A percentile compares a stretch with the other conserved stretches of the same genome.
Evolutionary conservation across 1,140 invertebrate genomes (phyloP).

Genomic region (Drosophila lacertosa): DNA sequence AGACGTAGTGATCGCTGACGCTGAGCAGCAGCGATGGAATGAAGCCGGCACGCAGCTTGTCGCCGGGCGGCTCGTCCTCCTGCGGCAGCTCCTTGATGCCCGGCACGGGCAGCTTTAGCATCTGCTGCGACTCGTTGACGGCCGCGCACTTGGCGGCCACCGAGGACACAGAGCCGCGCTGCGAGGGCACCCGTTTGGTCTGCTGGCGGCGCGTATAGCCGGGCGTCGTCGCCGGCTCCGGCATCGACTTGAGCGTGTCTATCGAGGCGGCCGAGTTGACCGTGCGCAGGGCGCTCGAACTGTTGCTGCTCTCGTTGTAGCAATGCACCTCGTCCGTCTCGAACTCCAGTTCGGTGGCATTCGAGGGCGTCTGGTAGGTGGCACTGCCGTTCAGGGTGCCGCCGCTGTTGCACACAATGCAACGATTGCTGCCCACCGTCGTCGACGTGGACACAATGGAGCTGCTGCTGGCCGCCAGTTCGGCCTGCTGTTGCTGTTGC

Average conservation of each 20-base stretch:
- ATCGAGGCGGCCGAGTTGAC: conserved; percentile 74
- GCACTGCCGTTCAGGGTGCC: conserved; percentile 62
- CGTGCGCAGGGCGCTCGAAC: conserved; percentile 43
- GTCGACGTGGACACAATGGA: conserved; percentile 22
- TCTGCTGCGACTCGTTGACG: conserved; percentile 69
- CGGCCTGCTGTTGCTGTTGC: conserved; percentile 34
- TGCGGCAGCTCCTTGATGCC: conserved; percentile 77
- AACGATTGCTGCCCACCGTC: conserved; percentile 84
- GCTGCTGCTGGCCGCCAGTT: conserved; percentile 58
- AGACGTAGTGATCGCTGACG: conserved; percentile 89
- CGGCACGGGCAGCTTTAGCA: conserved; percentile 72
- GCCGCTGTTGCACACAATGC: conserved; percentile 85
- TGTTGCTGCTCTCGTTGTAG: conserved; percentile 56
- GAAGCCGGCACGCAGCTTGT: conserved; percentile 81
- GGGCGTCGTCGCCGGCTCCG: conserved; percentile 37
- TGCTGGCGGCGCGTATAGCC: conserved; percentile 57
- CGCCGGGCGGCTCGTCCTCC: conserved; percentile 71
- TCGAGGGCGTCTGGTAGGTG: conserved; percentile 87
- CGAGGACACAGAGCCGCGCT: conserved; percentile 74
- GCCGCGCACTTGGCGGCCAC: conserved; percentile 79
- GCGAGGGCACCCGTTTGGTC: conserved; percentile 66
- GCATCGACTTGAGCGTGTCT: conserved; percentile 68
- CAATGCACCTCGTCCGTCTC: conserved; percentile 85
- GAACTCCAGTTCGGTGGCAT: conserved; percentile 88
- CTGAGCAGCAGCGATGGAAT: conserved; percentile 87